These are phyloP conservation scores for Osmoderma eremita DNA, from an alignment of 2,888 invertebrate species.

Conservation along the genomic window DNA sequence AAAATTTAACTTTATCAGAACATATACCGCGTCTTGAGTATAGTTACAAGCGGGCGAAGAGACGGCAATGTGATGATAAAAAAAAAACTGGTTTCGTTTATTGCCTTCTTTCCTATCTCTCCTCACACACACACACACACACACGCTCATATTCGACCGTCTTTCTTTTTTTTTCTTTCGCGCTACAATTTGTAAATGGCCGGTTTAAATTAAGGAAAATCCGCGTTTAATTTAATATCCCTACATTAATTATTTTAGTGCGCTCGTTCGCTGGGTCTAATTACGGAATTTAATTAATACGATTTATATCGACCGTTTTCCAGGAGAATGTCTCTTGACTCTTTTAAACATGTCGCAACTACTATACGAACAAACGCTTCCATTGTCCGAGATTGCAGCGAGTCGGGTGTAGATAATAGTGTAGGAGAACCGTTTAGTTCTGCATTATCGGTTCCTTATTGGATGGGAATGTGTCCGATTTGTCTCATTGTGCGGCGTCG, in stretches of 20 bases:
- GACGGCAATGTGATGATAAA: constrained; percentile 19
- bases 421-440: neutral
- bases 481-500: constrained; percentile 42
- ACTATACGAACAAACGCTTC: no score
- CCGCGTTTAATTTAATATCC: no score
- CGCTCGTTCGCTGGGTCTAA: no score
- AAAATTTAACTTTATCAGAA: constrained; percentile 40
- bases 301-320: neutral
- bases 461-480: constrained; percentile 23
- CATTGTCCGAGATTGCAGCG: no score
- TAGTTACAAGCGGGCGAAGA: no score
- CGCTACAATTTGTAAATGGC: no score
- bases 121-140: neutral
- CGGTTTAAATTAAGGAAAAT: no score
- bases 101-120: constrained; percentile 21
- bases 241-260: no score
- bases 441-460: constrained; percentile 7
- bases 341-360: constrained; percentile 4
- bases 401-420: no score
- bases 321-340: constrained; percentile 11
- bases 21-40: neutral
- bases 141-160: neutral
- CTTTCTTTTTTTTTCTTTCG: neutral
- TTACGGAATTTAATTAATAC: no score
- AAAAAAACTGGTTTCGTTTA: constrained; percentile 39